Conservation (phyloP, 2,113 vertebrate species). For the Nothobranchius kuhntae region DNA sequence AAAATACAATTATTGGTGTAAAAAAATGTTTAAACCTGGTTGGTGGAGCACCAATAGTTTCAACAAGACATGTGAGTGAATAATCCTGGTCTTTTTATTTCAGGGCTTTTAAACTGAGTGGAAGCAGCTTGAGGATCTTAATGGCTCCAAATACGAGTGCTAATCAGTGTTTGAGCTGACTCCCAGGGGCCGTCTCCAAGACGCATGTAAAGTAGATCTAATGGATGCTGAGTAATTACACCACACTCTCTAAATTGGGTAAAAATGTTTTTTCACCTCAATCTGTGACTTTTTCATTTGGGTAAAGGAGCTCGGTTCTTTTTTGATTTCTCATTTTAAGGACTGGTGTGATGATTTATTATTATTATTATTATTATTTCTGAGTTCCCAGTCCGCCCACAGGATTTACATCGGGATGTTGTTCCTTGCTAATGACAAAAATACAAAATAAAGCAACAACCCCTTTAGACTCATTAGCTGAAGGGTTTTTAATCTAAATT, state of each 20-base stretch:
- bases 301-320: not conserved
- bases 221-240: constrained; percentile 5
- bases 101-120: constrained; percentile 15
- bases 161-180: constrained; percentile 22
- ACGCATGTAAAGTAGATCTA: constrained; percentile 9
- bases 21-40: no score
- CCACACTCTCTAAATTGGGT: not conserved
- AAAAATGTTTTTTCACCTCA: constrained; percentile 2
- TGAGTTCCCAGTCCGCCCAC: no score
- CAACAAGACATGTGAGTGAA: constrained; percentile 11
- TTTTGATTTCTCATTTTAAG: not conserved
- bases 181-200: constrained; percentile 16
- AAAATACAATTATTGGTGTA: no score
- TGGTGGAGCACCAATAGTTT: not conserved
- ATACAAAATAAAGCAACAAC: no score
- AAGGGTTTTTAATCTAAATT: no score
- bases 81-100: not conserved
- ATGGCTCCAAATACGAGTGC: constrained; percentile 23
- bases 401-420: no score
- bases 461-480: no score
- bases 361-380: no score
- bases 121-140: constrained; percentile 24
- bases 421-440: no score
- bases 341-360: no score
- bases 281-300: constrained; percentile 8